A percentile compares a stretch with the other conserved stretches of the same genome.
Evolutionary conservation across 2,888 invertebrate species (phyloP).

Genomic region (Drosophila paramelanica): DNA sequence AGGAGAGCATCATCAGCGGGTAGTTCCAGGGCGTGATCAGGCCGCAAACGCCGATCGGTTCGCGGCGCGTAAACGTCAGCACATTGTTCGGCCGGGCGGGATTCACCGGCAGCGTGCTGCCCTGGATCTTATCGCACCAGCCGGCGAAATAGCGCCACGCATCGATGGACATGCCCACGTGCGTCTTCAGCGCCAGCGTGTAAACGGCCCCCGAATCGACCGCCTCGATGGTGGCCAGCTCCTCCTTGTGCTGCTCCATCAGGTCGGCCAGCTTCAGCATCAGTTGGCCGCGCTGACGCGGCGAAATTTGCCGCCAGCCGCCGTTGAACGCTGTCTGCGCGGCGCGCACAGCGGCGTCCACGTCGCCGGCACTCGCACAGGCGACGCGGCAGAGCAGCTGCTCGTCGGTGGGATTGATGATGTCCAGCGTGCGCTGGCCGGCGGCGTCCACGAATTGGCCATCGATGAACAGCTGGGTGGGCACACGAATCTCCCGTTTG

Average conservation of each 20-base stretch:
- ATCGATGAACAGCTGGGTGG: conserved; percentile 95
- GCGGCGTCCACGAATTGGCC: conserved; percentile 94
- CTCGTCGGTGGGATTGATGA: conserved; percentile 95
- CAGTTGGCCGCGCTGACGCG: conserved; percentile 94
- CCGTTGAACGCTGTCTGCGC: conserved; percentile 96
- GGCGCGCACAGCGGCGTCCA: conserved; percentile 94
- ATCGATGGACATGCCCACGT: conserved; percentile 98
- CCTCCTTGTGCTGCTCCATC: conserved; percentile 97
- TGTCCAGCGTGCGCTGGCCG: conserved; percentile 87
- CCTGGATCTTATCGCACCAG: conserved; percentile 98
- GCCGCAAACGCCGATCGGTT: conserved; percentile 97
- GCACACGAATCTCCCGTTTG: conserved; percentile 93
- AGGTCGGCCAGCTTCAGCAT: conserved; percentile 95
- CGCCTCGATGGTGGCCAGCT: conserved; percentile 96
- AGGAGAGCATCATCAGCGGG: conserved; percentile 98
- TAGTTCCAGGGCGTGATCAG: conserved; percentile 99
- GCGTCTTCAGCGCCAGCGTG: conserved; percentile 97
- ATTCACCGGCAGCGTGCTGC: conserved; percentile 95
- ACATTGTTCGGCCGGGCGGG: conserved; percentile 97
- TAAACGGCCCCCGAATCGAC: conserved; percentile 98
- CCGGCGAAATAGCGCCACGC: conserved; percentile 98
- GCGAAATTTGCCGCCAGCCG: conserved; percentile 97
- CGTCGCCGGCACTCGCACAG: conserved; percentile 91
- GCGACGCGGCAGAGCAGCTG: conserved; percentile 90
- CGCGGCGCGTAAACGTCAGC: conserved; percentile 93